Conservation (phyloP, 2,888 invertebrate species). For the Ichneumoninae sp. region DNA sequence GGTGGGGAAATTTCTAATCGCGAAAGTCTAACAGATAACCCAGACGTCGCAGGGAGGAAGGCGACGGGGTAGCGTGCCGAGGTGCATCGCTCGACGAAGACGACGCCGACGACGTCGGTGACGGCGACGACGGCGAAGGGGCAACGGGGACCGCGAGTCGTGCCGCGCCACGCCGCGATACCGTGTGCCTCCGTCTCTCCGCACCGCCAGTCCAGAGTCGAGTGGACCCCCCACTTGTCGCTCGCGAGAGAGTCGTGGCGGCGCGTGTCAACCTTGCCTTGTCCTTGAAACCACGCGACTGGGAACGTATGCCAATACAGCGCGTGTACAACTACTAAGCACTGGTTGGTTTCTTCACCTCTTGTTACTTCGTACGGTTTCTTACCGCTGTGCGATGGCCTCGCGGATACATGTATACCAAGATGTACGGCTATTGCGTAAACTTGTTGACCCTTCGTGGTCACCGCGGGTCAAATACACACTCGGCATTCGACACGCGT, state of each 20-base stretch:
- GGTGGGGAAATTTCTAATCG: neutral
- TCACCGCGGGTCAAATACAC: neutral
- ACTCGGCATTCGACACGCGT: neutral
- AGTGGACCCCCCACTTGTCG: conserved; percentile 51
- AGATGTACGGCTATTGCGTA: neutral
- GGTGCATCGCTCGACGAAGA: conserved; percentile 34
- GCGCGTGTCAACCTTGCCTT: conserved; percentile 84
- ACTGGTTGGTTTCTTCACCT: conserved; percentile 26
- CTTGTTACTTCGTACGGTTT: conserved; percentile 17
- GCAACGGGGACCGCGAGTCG: conserved; percentile 39
- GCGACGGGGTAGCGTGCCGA: conserved; percentile 10
- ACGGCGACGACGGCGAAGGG: conserved; percentile 14
- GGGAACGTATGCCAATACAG: conserved; percentile 75
- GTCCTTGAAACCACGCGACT: conserved; percentile 84
- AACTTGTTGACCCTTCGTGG: neutral
- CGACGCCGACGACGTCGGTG: conserved; percentile 41
- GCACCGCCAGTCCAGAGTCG: conserved; percentile 63
- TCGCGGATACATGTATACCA: neutral
- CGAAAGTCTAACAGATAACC: conserved; percentile 9
- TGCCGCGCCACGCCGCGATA: conserved; percentile 43
- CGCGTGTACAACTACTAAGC: conserved; percentile 66
- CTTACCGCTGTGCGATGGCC: conserved; percentile 5
- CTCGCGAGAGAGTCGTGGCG: conserved; percentile 71
- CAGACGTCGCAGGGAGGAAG: neutral
- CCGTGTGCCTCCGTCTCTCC: conserved; percentile 10